Base-by-base conservation (phyloP, 2,113 vertebrate species). In the Oophaga pumilio region DNA sequence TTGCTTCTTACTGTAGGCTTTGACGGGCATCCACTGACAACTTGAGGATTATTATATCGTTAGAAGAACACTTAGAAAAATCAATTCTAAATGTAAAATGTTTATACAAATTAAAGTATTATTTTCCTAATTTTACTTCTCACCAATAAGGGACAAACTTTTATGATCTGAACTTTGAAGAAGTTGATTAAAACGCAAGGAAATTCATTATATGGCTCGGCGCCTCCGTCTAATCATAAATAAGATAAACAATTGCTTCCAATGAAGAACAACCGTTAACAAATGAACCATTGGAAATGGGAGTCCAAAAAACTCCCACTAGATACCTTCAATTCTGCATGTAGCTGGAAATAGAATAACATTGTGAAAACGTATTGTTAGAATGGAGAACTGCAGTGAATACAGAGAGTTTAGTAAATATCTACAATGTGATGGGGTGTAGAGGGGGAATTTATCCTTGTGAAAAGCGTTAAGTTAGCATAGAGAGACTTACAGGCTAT, bases 131-230 rank as follows among this genome's bases (percentile, higher is more conserved):
- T 57, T 57, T 49, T 28, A 7, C 53, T 18, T n/a, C 50, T n/a
- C n/a, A 11, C 1, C 6, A 20, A 1, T 68, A 66, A 83, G n/a
- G 53, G 81, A 83, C 59, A 68, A 43, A 83, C 8, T n/a, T 69
- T 83, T 68, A 24, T 83, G 69, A 68, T 83, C 53, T 83, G 66
- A 68, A 83, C 81, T 83, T 52, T 83, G 69, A 82, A 83, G n/a
- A 68, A 83, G 43, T 69, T 83, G 81, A 83, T 83, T 83, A 83
- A 69, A 83, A 83, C 10, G 62, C 81, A 69, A 83, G 62, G n/a
- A 69, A 68, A 69, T 83, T 83, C 81, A 83, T 83, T 83, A 69
- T 68, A 83, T 83, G 81, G 81, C 62, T 83, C 43, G 81, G n/a
- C 28, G 81, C 62, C 49, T 83, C 81, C 81, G 28, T 83, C 81